Conservation (phyloP, 2,113 vertebrate genomes). For the Laticauda laticaudata region DNA sequence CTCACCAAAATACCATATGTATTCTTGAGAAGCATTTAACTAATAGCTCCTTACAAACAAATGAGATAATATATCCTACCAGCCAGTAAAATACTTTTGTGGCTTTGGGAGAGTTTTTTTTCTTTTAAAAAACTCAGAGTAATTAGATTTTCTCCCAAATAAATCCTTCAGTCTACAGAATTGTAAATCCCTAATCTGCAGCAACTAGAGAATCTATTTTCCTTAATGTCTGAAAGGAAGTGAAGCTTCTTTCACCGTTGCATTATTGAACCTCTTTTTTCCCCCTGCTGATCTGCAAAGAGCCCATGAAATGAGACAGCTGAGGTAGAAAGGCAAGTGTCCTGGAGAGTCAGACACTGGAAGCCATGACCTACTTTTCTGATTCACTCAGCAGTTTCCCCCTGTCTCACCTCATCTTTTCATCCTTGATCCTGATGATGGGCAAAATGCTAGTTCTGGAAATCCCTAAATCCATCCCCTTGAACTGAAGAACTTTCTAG, state of each 20-base stretch:
- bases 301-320: no score
- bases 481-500: not conserved
- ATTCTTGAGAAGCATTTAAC: not conserved
- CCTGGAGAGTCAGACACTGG: not conserved
- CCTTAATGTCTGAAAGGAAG: not conserved
- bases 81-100: not conserved
- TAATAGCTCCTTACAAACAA: not conserved
- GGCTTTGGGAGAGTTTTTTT: not conserved
- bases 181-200: not conserved
- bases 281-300: not conserved
- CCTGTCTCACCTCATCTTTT: not conserved
- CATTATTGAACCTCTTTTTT: not conserved
- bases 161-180: not conserved
- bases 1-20: not conserved
- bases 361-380: not conserved
- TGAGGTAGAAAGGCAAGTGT: not conserved
- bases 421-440: not conserved
- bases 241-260: not conserved
- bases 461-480: not conserved
- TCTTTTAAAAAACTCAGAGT: not conserved
- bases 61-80: not conserved
- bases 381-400: not conserved
- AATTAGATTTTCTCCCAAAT: not conserved
- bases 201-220: not conserved
- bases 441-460: not conserved